Base-by-base conservation (phyloP, 2,113 vertebrate genomes). In the Motacilla alba region DNA sequence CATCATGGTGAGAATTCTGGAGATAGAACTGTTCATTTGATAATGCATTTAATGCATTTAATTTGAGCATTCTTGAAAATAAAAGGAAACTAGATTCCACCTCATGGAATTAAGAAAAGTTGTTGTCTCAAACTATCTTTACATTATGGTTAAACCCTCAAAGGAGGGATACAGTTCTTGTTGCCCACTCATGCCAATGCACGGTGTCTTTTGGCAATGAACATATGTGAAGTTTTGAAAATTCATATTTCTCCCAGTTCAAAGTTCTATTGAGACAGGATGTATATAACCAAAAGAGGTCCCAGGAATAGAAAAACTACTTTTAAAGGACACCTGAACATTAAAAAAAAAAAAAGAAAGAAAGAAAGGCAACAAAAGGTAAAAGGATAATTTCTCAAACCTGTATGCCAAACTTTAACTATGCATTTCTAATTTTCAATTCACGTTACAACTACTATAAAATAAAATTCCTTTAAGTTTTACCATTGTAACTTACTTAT, bases 401-500 rank as follows among this genome's bases (percentile, higher is more conserved):
- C 15, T 60, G 12, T 47, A n/a, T 11, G 24, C 19, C 44, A 72
- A 52, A 50, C 11, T 66, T 87, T 12, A 64, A 28, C 19, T 73
- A 44, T 11, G 39, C 15, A 72, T 41, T 91, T 82, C 41, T 56
- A 63, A 35, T 52, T 69, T 72, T 41, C 53, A 94, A 9, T 62
- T 64, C 7, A 17, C 19, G 12, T 63, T 74, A 83, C 18, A 70
- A 41, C 27, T 55, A 74, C 15, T 69, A 47, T 3, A 70, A 62
- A 82, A 75, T 31, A 6, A 76, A 89, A 83, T 44, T 72, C 26
- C 33, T 73, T 69, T 3, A 88, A 59, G 33, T 52, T 66, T 79
- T 69, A 80, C 24, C 33, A 52, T 11, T 63, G 22, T 37, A 90
- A 97, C 98, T 98, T 98, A 98, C 98, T 96, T 96, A 97, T 98